phyloP scores from a whole-genome alignment of 2,888 invertebrate species.

The Parochlus steinenii region DNA sequence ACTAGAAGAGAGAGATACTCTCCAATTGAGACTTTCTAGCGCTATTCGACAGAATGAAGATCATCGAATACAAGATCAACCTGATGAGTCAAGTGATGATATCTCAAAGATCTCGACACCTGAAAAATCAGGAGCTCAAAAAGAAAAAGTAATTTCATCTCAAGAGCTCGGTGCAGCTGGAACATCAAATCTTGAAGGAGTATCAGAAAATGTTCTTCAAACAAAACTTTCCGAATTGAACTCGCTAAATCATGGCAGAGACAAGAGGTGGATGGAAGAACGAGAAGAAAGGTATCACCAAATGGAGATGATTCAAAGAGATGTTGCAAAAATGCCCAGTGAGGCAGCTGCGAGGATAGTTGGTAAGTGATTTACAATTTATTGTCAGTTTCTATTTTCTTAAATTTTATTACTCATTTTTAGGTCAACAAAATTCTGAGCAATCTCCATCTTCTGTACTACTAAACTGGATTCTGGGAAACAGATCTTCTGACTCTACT shows the following conservation, averaged over 20 bases:
- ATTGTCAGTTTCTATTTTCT: conserved; percentile 3
- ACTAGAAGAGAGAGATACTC: conserved; percentile 68
- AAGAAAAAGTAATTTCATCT: neutral
- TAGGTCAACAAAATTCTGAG: conserved; percentile 1
- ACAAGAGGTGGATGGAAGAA: conserved; percentile 57
- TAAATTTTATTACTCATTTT: conserved; percentile 4
- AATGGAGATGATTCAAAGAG: conserved; percentile 54
- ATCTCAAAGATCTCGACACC: conserved; percentile 14
- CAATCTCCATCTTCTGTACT: conserved; percentile 66
- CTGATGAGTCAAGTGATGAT: conserved; percentile 16
- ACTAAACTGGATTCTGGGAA: conserved; percentile 68
- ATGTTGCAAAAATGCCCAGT: conserved; percentile 52
- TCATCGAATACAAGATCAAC: conserved; percentile 21
- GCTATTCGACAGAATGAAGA: conserved; percentile 59
- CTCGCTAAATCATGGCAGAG: conserved; percentile 54
- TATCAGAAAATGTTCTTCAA: neutral
- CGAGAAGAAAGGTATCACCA: conserved; percentile 59
- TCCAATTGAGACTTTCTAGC: conserved; percentile 68
- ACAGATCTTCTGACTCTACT: conserved; percentile 53
- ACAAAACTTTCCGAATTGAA: conserved; percentile 56
- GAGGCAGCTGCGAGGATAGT: conserved; percentile 56
- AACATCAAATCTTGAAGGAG: neutral
- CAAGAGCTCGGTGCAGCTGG: neutral
- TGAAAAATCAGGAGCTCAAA: conserved; percentile 13
- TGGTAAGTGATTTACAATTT: conserved; percentile 37